phyloP scores from a whole-genome alignment of 1,140 invertebrate genomes.

The Cydia pomonella region DNA sequence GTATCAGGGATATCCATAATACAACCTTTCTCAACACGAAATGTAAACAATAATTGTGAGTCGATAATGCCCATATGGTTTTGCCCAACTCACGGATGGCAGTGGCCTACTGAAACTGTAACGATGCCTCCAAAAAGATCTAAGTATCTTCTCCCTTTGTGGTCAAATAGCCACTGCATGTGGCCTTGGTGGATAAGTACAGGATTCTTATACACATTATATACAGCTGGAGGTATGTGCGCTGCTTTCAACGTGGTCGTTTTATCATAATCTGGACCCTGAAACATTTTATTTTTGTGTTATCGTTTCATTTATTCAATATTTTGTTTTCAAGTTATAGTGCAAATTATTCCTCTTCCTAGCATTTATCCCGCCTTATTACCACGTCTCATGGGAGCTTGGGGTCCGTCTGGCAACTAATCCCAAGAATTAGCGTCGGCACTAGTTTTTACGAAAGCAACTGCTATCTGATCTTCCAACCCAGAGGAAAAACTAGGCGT shows the following conservation, averaged over 20 bases:
- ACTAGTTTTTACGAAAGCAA: no score
- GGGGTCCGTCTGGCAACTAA: no score
- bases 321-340: no score
- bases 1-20: no score
- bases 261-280: slow-evolving; percentile 83
- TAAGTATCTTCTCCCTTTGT: slow-evolving; percentile 92
- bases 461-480: no score
- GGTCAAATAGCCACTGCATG: slow-evolving; percentile 96
- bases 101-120: slow-evolving; percentile 98
- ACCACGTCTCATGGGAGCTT: no score
- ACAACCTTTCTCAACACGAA: background rate
- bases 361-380: no score
- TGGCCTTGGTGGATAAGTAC: slow-evolving; percentile 92
- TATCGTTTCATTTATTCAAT: background rate
- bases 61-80: slow-evolving; percentile 8
- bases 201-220: slow-evolving; percentile 91
- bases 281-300: slow-evolving; percentile 35
- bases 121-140: slow-evolving; percentile 98
- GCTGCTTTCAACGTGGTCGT: slow-evolving; percentile 81
- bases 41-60: background rate
- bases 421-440: no score
- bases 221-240: slow-evolving; percentile 87
- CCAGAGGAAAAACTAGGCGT: no score
- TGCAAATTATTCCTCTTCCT: no score
- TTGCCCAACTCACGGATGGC: slow-evolving; percentile 94